Percentiles rank a stretch among this genome's conserved stretches.
Evolutionary conservation across 1,140 invertebrate genomes (phyloP).

Genomic region (Cydia pomonella): DNA sequence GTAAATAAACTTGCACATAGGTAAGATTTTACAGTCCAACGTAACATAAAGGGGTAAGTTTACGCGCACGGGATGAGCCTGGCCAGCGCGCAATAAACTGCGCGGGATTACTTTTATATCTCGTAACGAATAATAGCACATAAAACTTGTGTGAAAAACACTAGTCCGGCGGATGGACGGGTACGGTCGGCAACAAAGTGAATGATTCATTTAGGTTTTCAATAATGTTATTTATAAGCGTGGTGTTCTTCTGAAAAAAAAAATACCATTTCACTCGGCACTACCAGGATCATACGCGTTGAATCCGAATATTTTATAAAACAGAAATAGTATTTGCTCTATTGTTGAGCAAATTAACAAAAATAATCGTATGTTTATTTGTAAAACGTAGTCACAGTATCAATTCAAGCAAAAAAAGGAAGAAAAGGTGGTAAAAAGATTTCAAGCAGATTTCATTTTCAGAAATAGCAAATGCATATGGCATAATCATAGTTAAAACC

Average conservation of each 20-base stretch:
- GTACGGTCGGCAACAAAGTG: constrained; percentile 47
- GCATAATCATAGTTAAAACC: too few species aligned
- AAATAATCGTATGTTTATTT: too few species aligned
- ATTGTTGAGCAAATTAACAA: too few species aligned
- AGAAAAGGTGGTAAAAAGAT: too few species aligned
- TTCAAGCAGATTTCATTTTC: too few species aligned
- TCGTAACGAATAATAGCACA: constrained; percentile 77
- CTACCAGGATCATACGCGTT: too few species aligned
- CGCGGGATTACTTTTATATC: constrained; percentile 74
- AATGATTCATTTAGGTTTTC: neutral
- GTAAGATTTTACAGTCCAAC: constrained; percentile 67
- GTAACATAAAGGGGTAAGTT: constrained; percentile 73
- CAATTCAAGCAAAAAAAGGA: too few species aligned
- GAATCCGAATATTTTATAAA: too few species aligned
- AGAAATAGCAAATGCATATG: too few species aligned
- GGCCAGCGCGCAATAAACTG: constrained; percentile 57
- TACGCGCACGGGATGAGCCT: constrained; percentile 58
- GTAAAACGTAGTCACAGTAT: too few species aligned
- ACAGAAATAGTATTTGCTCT: too few species aligned
- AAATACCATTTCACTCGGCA: too few species aligned
- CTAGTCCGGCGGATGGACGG: constrained; percentile 58
- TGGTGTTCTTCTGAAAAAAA: neutral
- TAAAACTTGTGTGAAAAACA: constrained; percentile 79
- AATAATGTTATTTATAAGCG: neutral
- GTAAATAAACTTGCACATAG: constrained; percentile 48